Conservation (phyloP, 1,140 invertebrate genomes). For the Oryctes rhinoceros region DNA sequence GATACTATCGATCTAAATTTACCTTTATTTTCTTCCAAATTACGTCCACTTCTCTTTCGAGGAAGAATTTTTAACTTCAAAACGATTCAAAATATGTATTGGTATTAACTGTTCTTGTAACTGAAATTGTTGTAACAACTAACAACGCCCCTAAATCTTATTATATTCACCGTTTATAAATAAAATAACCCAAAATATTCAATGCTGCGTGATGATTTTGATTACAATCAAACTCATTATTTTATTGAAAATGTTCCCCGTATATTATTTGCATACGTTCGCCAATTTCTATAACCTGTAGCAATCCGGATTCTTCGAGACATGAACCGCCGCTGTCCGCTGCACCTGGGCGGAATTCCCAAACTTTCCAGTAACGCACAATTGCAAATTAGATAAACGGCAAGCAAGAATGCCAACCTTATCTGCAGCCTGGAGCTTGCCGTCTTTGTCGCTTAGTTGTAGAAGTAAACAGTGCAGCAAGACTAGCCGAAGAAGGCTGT, state of each 20-base stretch:
- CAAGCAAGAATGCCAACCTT: neutral
- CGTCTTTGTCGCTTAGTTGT: neutral
- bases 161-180: too few species aligned
- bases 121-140: too few species aligned
- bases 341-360: conserved; percentile 25
- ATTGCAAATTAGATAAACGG: conserved; percentile 22
- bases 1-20: too few species aligned
- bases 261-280: neutral
- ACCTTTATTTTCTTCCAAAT: too few species aligned
- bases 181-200: too few species aligned
- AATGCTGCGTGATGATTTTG: too few species aligned
- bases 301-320: neutral
- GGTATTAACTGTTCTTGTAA: too few species aligned
- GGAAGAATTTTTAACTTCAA: too few species aligned
- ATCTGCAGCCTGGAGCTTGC: neutral
- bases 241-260: neutral
- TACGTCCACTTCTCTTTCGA: too few species aligned
- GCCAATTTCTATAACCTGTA: neutral
- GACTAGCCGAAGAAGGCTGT: neutral
- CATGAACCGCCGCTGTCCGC: neutral
- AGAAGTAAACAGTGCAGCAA: neutral
- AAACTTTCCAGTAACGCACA: neutral
- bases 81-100: too few species aligned
- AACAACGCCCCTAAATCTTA: too few species aligned
- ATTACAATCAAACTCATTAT: too few species aligned